phyloP scores from a whole-genome alignment of 2,888 invertebrate genomes.

The Ischnus inquisitorius region DNA sequence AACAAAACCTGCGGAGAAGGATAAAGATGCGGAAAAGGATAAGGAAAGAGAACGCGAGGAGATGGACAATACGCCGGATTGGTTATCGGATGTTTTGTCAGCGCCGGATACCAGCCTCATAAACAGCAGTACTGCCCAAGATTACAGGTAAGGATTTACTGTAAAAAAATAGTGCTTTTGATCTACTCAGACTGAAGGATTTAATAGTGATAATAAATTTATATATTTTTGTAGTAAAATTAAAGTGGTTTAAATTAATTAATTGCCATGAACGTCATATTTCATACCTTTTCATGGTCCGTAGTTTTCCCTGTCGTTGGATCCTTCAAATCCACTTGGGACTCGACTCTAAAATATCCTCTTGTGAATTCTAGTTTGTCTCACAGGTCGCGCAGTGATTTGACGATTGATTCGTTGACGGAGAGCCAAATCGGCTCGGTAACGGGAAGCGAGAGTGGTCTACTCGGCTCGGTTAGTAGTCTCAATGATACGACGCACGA shows the following conservation, averaged over 20 bases:
- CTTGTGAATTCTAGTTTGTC: conserved; percentile 79
- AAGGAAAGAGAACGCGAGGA: conserved; percentile 85
- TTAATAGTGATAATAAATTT: too few species aligned
- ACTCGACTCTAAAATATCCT: conserved; percentile 34
- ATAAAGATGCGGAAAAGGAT: conserved; percentile 87
- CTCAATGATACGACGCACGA: conserved; percentile 85
- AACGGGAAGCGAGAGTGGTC: conserved; percentile 83
- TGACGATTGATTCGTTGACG: conserved; percentile 84
- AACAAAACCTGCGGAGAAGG: conserved; percentile 79
- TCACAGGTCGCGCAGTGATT: conserved; percentile 84
- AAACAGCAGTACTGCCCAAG: conserved; percentile 82
- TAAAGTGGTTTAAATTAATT: too few species aligned
- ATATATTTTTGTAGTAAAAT: too few species aligned
- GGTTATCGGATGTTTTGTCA: conserved; percentile 88
- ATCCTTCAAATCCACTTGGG: conserved; percentile 41
- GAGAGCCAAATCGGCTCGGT: conserved; percentile 84
- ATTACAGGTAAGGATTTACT: conserved; percentile 81
- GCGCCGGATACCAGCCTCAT: conserved; percentile 85
- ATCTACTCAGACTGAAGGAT: background rate
- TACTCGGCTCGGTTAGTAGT: conserved; percentile 87
- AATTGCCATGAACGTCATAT: too few species aligned
- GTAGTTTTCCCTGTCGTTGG: conserved; percentile 31
- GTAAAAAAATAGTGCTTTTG: background rate
- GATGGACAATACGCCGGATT: conserved; percentile 85
- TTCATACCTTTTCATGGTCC: too few species aligned